Evolutionary conservation across 1,140 invertebrate genomes (phyloP), one percentile per base, ranked within the genome.

Genomic region (Drosophila bifasciata): DNA sequence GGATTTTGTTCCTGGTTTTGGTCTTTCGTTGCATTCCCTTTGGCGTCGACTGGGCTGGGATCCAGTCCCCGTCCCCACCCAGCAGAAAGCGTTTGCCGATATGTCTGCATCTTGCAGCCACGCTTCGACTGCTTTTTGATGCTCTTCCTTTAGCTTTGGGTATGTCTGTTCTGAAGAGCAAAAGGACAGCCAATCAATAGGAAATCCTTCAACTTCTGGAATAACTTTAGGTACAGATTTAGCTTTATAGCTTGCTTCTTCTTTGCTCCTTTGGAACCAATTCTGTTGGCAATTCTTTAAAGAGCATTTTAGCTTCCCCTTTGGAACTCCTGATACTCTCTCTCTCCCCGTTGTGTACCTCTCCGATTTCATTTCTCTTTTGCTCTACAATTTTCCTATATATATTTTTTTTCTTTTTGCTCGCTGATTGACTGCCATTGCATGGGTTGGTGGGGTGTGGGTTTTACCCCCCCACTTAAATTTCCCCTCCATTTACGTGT

Each of bases 401-500:
- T 58, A 67, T 17, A 44, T 55, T 49, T 40, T 48, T 15, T 51
- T 68, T 73, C 56, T 48, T 55, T 25, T 36, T 51, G 49, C 61
- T 78, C 64, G 60, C 74, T 83, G 79, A 83, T 83, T 83, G 79
- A 83, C 70, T 83, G 57, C 52, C 60, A 55, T 64, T 56, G 70
- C 63, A 36, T 13, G 3, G 32, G 32, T 9, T 3, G 32, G 11
- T n/a, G 11, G 9, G 23, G 4, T 4, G 23, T 0, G 5, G 0
- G 5, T 11, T 21, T 1, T n/a, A n/a, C n/a, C n/a, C n/a, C 7
- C 23, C 1, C 16, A 0, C 52, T 6, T 5, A n/a, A 11, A 48
- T 32, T 28, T 40, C 52, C 59, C 36, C 50, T 15, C 32, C 11
- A 36, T 36, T 36, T 11, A 36, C 32, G 32, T 36, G 32, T 36